phyloP scores from a whole-genome alignment of 2,888 invertebrate genomes.

The Antheraea yamamai region DNA sequence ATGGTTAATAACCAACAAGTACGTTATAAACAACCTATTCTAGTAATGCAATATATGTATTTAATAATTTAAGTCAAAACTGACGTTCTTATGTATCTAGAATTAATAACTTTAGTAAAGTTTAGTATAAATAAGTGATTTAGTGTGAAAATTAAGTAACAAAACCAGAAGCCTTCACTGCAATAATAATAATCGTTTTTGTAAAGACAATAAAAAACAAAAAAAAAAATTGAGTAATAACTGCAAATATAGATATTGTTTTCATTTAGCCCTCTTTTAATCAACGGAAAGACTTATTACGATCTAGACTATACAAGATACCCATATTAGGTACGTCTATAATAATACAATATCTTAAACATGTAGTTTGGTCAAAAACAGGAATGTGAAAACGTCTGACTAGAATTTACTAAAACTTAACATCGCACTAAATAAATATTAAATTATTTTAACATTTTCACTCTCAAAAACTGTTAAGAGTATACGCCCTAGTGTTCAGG shows the following conservation, averaged over 20 bases:
- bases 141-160: no score
- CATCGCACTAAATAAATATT: slow-evolving; percentile 77
- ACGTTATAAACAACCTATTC: neutral
- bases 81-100: neutral
- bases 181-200: no score
- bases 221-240: neutral
- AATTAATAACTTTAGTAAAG: neutral
- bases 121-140: neutral
- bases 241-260: neutral
- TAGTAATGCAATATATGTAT: neutral
- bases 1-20: neutral
- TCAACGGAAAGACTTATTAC: slow-evolving; percentile 5
- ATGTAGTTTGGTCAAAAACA: slow-evolving; percentile 79
- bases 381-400: slow-evolving; percentile 82
- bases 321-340: slow-evolving; percentile 33
- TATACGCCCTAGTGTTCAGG: slow-evolving; percentile 25
- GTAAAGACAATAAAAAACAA: neutral
- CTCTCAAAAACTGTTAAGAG: slow-evolving; percentile 40
- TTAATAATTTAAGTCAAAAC: neutral
- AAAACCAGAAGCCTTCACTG: no score
- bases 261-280: slow-evolving; percentile 2
- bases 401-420: slow-evolving; percentile 82
- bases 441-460: slow-evolving; percentile 69
- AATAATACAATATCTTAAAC: slow-evolving; percentile 31
- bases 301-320: slow-evolving; percentile 40